Evolutionary conservation across 2,888 invertebrate genomes (phyloP), one percentile per base, ranked within the genome.

Genomic region (Pemphredon lugubris): DNA sequence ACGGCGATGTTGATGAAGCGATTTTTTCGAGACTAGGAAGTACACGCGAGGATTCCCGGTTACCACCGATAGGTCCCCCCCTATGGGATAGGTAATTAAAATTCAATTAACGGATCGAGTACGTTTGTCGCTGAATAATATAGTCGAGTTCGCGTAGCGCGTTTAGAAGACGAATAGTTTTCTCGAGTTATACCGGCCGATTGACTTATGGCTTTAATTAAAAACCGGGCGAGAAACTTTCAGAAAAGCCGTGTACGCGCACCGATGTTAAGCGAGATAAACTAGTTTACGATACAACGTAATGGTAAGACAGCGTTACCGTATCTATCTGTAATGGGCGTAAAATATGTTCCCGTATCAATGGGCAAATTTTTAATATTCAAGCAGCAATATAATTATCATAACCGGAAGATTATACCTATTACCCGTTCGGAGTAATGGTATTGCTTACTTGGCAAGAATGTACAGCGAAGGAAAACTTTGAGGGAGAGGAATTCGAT

Each of bases 161-260:
- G 50, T 30, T 69, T 70, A 61, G 60, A 69, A 61, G 48, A 50
- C 70, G n/a, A 18, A 44, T 18, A 42, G 55, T 60, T 44, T n/a
- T 69, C 69, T 69, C 53, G 70, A 21, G 13, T 9, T 32, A 13
- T 30, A 71, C 55, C 18, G 48, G 66, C 60, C 70, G 53, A 45
- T 47, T 60, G 71, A 70, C 32, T 69, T 70, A 69, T 61, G 4
- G 54, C 39, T 47, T 61, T 71, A 13, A 70, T 71, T 71, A 63
- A 53, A 63, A 70, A 53, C 34, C 71, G 48, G 70, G 70, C 45
- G 71, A 70, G 63, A 63, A 70, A 30, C 20, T 23, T 42, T 2
- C 4, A 30, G 57, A 71, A 71, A 70, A 70, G 3, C 20, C 37
- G 32, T 13, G 34, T 61, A 39, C 51, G 55, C 54, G 48, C 26